Conservation (phyloP, 1,140 invertebrate genomes). For the Drosophila micromelanica region DNA sequence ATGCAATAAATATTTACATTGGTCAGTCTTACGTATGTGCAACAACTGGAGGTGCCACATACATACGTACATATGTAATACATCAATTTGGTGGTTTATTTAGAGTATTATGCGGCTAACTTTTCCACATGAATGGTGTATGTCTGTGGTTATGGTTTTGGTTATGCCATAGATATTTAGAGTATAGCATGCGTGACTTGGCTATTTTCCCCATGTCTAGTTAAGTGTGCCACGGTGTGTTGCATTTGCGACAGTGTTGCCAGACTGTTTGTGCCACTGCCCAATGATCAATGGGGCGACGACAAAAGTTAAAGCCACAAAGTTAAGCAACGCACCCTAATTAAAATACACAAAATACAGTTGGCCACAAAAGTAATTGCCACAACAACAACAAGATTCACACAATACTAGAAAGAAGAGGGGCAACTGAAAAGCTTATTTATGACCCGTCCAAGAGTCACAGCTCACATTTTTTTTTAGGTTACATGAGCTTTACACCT, state of each 20-base stretch:
- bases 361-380: slow-evolving; percentile 22
- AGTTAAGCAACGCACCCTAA: neutral
- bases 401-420: slow-evolving; percentile 12
- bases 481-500: slow-evolving; percentile 31
- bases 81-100: slow-evolving; percentile 15
- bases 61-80: neutral
- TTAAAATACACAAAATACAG: neutral
- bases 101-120: slow-evolving; percentile 54
- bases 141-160: slow-evolving; percentile 5
- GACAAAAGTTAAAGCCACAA: slow-evolving; percentile 2
- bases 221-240: slow-evolving; percentile 26
- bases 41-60: neutral
- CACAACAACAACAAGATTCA: slow-evolving; percentile 5
- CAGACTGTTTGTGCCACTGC: slow-evolving; percentile 11
- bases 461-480: slow-evolving; percentile 1
- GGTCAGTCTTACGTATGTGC: slow-evolving; percentile 6
- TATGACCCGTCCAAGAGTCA: slow-evolving; percentile 15
- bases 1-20: slow-evolving; percentile 46
- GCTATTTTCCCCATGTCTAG: slow-evolving; percentile 37
- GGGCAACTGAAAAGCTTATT: slow-evolving; percentile 31
- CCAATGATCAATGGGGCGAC: slow-evolving; percentile 3
- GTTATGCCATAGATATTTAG: slow-evolving; percentile 45
- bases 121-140: slow-evolving; percentile 59
- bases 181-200: slow-evolving; percentile 59
- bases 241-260: slow-evolving; percentile 39